A percentile compares a stretch with the other conserved stretches of the same genome.
Evolutionary conservation across 2,888 invertebrate genomes (phyloP).

Genomic region (Phasia obesa): DNA sequence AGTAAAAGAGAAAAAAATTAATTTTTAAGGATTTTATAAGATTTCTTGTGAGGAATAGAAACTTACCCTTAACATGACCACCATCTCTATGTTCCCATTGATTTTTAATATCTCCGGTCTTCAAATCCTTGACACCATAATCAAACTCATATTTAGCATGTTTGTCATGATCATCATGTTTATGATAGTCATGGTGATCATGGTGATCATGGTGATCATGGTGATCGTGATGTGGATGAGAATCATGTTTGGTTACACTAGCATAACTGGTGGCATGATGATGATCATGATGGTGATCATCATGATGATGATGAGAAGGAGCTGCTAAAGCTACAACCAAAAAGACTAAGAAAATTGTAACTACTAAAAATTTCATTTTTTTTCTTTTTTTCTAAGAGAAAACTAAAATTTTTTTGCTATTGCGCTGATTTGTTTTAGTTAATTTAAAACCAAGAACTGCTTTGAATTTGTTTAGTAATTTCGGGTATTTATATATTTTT

Average conservation of each 20-base stretch:
- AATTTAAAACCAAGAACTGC: conserved; percentile 19
- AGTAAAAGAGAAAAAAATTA: conserved; percentile 72
- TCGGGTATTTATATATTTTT: conserved; percentile 28
- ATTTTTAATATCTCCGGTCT: conserved; percentile 83
- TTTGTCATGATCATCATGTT: conserved; percentile 78
- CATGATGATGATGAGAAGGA: conserved; percentile 33
- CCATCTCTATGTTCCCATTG: conserved; percentile 84
- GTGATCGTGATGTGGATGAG: conserved; percentile 65
- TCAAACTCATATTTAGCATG: conserved; percentile 83
- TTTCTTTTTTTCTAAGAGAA: not conserved
- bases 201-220: conserved; percentile 2
- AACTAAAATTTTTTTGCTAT: not conserved
- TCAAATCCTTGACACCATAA: conserved; percentile 83
- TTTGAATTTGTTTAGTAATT: conserved; percentile 5
- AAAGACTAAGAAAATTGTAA: conserved; percentile 18
- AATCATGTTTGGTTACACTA: conserved; percentile 76
- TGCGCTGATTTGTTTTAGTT: not conserved
- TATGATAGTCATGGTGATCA: conserved; percentile 66
- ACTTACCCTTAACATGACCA: conserved; percentile 82
- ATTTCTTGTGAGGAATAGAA: too few species aligned
- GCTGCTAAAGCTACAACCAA: conserved; percentile 17
- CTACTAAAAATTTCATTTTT: conserved; percentile 38
- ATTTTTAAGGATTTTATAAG: not conserved
- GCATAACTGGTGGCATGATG: conserved; percentile 75
- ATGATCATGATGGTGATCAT: conserved; percentile 25